Evolutionary conservation across 64 coral and sea anemone genomes (phyloP).

Genomic region (Pachyseris speciosa): DNA sequence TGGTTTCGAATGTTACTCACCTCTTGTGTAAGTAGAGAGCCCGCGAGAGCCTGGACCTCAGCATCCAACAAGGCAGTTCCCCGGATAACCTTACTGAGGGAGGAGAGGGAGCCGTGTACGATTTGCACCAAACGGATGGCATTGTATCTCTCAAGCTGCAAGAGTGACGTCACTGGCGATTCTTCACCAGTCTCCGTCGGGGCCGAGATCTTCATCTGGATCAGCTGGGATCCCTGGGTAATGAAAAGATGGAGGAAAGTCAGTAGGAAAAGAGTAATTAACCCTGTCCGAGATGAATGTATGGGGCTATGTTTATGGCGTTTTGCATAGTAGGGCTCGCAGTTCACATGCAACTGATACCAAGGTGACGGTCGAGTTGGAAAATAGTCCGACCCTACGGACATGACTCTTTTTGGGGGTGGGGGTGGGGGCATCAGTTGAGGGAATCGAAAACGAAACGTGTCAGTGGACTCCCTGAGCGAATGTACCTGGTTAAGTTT

Average conservation of each 20-base stretch:
- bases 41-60: slow-evolving; percentile 90
- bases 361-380: too few species aligned
- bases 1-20: slow-evolving; percentile 30
- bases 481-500: slow-evolving; percentile 91
- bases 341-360: too few species aligned
- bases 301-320: too few species aligned
- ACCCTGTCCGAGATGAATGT: too few species aligned
- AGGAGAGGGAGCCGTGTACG: slow-evolving; percentile 90
- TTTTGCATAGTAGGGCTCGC: too few species aligned
- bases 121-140: slow-evolving; percentile 89
- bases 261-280: too few species aligned
- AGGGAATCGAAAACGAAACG: neutral
- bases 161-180: slow-evolving; percentile 96
- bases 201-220: slow-evolving; percentile 93
- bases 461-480: neutral
- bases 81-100: slow-evolving; percentile 96
- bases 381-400: neutral
- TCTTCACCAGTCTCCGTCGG: slow-evolving; percentile 93
- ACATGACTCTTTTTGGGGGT: neutral
- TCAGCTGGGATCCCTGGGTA: slow-evolving; percentile 89
- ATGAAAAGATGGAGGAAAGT: neutral
- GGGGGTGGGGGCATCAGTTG: neutral
- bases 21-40: slow-evolving; percentile 92
- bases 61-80: slow-evolving; percentile 83
- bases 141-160: slow-evolving; percentile 92